A percentile compares a stretch with the other conserved stretches of the same genome.
phyloP scores from a whole-genome alignment of 2,888 invertebrate genomes.

The Luperina testacea region DNA sequence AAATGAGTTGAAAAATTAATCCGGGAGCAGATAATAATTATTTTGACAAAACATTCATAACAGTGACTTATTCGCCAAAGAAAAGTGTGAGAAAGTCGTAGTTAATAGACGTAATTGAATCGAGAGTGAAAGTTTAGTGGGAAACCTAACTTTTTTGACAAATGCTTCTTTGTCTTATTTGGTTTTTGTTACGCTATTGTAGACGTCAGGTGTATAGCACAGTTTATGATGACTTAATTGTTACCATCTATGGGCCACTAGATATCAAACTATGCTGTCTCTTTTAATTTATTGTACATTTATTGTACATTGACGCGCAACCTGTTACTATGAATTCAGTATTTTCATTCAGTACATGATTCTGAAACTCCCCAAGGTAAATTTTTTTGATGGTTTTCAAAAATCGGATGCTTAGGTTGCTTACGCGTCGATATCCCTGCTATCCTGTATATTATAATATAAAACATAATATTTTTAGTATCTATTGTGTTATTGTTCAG shows the following conservation, averaged over 20 bases:
- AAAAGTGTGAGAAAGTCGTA: constrained; percentile 82
- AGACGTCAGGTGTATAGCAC: constrained; percentile 34
- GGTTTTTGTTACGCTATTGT: constrained; percentile 60
- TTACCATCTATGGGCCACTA: neutral
- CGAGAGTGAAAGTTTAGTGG: constrained; percentile 82
- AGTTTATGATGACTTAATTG: constrained; percentile 34
- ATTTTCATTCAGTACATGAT: neutral
- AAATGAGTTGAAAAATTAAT: constrained; percentile 1
- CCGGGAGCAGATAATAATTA: constrained; percentile 5
- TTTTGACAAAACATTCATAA: constrained; percentile 39
- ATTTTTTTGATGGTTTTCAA: neutral
- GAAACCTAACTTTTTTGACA: constrained; percentile 72
- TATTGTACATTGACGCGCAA: neutral
- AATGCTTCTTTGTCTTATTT: constrained; percentile 70
- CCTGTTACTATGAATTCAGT: neutral
- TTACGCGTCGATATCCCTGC: neutral
- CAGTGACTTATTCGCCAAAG: constrained; percentile 58
- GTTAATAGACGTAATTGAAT: constrained; percentile 78
- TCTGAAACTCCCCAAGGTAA: neutral
- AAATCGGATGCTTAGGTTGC: neutral
- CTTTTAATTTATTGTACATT: too few species aligned
- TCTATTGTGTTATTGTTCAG: neutral
- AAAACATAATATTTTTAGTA: neutral
- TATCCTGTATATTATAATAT: neutral
- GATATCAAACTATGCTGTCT: neutral